Evolutionary conservation across 2,797 vertebrate species (phyloP).

Genomic region (Liparis tanakae): DNA sequence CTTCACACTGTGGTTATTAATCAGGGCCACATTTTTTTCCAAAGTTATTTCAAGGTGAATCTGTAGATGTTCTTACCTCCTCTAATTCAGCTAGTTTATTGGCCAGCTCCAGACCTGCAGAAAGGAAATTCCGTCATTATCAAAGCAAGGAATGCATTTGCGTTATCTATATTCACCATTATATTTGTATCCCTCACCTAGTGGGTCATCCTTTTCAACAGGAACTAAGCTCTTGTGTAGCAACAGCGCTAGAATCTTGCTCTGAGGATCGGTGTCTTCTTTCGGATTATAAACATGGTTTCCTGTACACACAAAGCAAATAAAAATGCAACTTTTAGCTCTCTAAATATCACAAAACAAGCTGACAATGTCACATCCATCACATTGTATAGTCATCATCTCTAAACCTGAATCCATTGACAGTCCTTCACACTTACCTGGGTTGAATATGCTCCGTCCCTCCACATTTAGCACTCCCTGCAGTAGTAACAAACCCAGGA

Average conservation of each 20-base stretch:
- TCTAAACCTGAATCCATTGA: constrained; percentile 3
- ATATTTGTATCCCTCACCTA: constrained; percentile 65
- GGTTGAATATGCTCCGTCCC: constrained; percentile 69
- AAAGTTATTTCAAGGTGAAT: constrained; percentile 9
- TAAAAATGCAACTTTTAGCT: not conserved
- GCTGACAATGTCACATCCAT: not conserved
- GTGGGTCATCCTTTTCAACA: constrained; percentile 62
- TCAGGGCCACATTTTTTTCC: not conserved
- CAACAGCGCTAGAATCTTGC: constrained; percentile 78
- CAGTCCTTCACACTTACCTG: constrained; percentile 69
- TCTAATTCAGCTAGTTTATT: constrained; percentile 75
- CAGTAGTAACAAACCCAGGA: constrained; percentile 76
- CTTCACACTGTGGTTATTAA: not conserved
- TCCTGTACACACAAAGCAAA: constrained; percentile 61
- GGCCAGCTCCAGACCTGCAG: constrained; percentile 73
- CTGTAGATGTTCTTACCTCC: constrained; percentile 68
- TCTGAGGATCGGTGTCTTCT: constrained; percentile 72
- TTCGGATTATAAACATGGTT: constrained; percentile 69
- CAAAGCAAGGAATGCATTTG: constrained; percentile 1
- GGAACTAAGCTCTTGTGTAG: constrained; percentile 75
- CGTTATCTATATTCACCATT: not conserved
- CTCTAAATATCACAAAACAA: not conserved
- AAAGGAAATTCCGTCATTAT: constrained; percentile 25
- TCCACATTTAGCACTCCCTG: constrained; percentile 70
- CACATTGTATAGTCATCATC: not conserved